Percentiles rank a stretch among this genome's conserved stretches.
These are phyloP conservation scores for Sterna hirundo DNA, from an alignment of 2,113 vertebrate species.

Conservation along the genomic window DNA sequence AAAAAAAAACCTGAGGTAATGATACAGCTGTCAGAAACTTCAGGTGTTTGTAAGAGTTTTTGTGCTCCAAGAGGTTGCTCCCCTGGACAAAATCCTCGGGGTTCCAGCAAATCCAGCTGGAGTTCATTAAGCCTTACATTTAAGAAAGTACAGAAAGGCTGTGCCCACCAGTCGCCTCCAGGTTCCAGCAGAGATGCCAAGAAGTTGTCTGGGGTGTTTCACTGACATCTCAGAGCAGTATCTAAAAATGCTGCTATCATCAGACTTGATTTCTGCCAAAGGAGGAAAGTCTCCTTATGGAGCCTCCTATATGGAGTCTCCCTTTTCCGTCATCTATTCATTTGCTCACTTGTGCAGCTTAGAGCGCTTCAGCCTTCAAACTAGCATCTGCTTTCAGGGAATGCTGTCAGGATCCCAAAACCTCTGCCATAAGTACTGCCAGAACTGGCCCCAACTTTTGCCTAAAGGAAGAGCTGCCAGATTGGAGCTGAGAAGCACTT, in stretches of 20 bases:
- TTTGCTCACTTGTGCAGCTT: neutral
- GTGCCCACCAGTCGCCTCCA: neutral
- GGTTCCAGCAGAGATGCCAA: neutral
- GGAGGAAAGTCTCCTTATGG: neutral
- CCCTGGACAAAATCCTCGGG: neutral
- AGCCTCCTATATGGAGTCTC: neutral
- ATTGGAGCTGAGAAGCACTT: neutral
- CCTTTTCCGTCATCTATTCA: neutral
- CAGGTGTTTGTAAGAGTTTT: neutral
- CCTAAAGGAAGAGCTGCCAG: neutral
- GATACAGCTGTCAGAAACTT: neutral
- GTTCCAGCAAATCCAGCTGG: neutral
- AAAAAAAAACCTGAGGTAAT: neutral
- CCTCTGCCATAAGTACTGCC: neutral
- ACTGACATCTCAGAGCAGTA: neutral
- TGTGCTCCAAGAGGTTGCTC: neutral
- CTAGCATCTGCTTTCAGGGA: neutral
- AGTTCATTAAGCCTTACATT: neutral
- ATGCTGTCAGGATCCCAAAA: neutral
- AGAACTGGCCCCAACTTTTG: neutral
- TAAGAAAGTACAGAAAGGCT: neutral
- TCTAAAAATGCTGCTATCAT: neutral
- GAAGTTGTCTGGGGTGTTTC: neutral
- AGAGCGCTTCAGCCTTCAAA: neutral
- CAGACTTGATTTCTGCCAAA: neutral